A percentile compares a stretch with the other conserved stretches of the same genome.
Conservation (phyloP, 2,797 vertebrate species). For the Astyanax mexicanus region DNA sequence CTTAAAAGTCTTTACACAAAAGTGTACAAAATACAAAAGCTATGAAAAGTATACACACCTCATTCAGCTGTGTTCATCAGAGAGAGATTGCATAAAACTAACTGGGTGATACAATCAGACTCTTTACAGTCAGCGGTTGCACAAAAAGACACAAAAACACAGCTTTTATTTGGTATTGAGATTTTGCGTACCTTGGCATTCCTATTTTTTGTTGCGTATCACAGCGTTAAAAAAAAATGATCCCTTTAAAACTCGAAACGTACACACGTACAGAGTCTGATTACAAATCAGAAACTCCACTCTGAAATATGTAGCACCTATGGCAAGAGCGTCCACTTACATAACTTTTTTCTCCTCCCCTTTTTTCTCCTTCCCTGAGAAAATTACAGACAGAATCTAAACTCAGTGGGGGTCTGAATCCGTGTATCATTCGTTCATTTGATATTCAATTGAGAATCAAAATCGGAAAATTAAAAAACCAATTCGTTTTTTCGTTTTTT, state of each 20-base stretch:
- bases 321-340: background rate
- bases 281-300: background rate
- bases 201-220: background rate
- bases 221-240: background rate
- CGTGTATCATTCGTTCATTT: no score
- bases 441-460: no score
- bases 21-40: slow-evolving; percentile 10
- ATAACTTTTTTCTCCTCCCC: no score
- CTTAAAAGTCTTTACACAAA: background rate
- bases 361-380: no score
- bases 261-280: no score
- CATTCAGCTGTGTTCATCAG: background rate
- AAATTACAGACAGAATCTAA: no score
- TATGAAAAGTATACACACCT: background rate
- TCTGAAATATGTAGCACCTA: slow-evolving; percentile 18
- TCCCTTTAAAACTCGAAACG: background rate
- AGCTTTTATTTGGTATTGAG: background rate
- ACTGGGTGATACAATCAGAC: background rate
- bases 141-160: background rate
- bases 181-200: slow-evolving; percentile 5
- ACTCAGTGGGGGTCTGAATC: no score
- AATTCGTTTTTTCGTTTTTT: no score
- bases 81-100: background rate
- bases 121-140: slow-evolving; percentile 10
- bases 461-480: no score